phyloP scores from a whole-genome alignment of 2,888 invertebrate species.

The Apotomis turbidana region DNA sequence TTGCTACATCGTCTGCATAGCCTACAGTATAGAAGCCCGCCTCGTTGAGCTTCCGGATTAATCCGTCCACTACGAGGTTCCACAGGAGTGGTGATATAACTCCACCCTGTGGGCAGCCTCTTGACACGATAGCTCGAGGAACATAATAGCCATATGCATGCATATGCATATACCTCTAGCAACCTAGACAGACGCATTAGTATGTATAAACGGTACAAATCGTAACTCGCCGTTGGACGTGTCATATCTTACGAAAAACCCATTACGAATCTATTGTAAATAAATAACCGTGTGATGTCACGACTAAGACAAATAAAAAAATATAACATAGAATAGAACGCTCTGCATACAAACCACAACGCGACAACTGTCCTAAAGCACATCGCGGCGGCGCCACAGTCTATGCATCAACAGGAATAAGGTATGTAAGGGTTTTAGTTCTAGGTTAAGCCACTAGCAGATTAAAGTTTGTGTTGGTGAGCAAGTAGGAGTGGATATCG shows the following conservation, averaged over 20 bases:
- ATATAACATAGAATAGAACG: slow-evolving; percentile 2
- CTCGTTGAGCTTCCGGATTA: no score
- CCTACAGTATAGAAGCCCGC: no score
- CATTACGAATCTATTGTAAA: slow-evolving; percentile 29
- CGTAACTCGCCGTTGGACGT: slow-evolving; percentile 17
- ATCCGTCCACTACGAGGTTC: no score
- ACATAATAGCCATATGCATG: no score
- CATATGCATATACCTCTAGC: no score
- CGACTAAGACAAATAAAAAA: slow-evolving; percentile 19
- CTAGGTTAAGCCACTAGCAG: slow-evolving; percentile 2
- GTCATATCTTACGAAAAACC: slow-evolving; percentile 23
- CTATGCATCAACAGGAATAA: neutral
- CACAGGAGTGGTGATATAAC: no score
- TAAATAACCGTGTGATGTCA: slow-evolving; percentile 19
- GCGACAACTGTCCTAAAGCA: neutral
- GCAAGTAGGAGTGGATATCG: slow-evolving; percentile 12
- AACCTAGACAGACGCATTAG: slow-evolving; percentile 13
- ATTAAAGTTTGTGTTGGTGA: neutral
- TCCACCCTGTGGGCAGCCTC: no score
- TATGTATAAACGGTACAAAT: slow-evolving; percentile 21
- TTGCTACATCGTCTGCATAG: no score
- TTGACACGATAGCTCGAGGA: no score
- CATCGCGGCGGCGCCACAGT: neutral
- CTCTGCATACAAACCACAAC: slow-evolving; percentile 7
- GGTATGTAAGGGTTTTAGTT: neutral